Evolutionary conservation across 2,888 invertebrate species (phyloP).

Genomic region (Lochmaea capreae): DNA sequence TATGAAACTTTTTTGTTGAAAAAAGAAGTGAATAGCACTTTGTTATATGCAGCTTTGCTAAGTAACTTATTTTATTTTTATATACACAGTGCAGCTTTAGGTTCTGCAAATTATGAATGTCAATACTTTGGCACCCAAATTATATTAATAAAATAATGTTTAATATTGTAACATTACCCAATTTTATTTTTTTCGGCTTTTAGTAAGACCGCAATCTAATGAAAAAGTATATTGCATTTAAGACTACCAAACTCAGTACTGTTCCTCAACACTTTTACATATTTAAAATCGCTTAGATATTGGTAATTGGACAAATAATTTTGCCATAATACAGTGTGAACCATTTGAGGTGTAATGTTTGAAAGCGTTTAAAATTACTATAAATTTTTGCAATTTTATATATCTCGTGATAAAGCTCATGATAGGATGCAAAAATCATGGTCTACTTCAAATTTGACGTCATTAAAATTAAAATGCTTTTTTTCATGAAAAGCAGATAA

Average conservation of each 20-base stretch:
- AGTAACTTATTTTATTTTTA: constrained; percentile 59
- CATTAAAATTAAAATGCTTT: too few species aligned
- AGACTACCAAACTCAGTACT: not conserved
- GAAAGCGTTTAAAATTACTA: not conserved
- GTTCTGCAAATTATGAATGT: constrained; percentile 53
- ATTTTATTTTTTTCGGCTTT: constrained; percentile 50
- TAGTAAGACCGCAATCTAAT: constrained; percentile 9
- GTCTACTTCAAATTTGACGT: too few species aligned
- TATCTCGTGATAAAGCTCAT: too few species aligned
- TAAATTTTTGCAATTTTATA: too few species aligned
- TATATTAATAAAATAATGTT: constrained; percentile 53
- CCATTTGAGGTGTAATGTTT: not conserved
- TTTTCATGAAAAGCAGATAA: too few species aligned
- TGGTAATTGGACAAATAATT: too few species aligned
- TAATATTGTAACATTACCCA: constrained; percentile 56
- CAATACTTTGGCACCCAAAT: constrained; percentile 57
- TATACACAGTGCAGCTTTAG: constrained; percentile 54
- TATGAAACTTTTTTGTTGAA: constrained; percentile 42
- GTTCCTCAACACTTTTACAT: not conserved
- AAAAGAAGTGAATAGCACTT: constrained; percentile 55
- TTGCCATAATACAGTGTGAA: not conserved
- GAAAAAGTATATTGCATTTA: not conserved
- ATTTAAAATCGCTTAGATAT: not conserved
- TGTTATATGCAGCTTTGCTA: constrained; percentile 64
- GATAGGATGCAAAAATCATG: too few species aligned